Percentiles rank a stretch among this genome's conserved stretches.
These are phyloP conservation scores for Cladorhizidae sp. DNA, from an alignment of 37 sponge, comb jelly and placozoan genomes.

Conservation along the genomic window DNA sequence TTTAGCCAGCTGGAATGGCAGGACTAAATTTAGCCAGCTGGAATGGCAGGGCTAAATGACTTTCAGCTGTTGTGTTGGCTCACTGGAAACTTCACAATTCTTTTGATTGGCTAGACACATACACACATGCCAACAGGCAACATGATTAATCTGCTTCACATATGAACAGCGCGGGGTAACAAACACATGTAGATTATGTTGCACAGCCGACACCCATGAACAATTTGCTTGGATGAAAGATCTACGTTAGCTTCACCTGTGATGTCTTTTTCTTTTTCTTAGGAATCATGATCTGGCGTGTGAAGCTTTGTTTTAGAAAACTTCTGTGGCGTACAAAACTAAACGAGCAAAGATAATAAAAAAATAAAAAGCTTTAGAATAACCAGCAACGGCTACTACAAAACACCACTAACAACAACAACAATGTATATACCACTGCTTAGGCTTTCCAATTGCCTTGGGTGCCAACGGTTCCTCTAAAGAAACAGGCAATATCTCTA, in stretches of 20 bases:
- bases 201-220: too few species aligned
- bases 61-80: too few species aligned
- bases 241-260: not conserved
- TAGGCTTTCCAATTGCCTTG: not conserved
- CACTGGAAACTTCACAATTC: too few species aligned
- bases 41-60: too few species aligned
- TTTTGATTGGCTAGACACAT: too few species aligned
- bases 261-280: slow-evolving; percentile 14
- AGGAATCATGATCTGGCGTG: slow-evolving; percentile 13
- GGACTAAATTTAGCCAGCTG: too few species aligned
- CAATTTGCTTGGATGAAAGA: too few species aligned
- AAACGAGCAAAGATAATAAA: not conserved
- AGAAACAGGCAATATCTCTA: not conserved
- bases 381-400: not conserved
- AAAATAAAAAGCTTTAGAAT: not conserved
- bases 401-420: not conserved
- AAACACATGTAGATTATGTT: too few species aligned
- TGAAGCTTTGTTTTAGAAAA: slow-evolving; percentile 6
- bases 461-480: slow-evolving; percentile 17
- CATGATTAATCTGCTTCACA: too few species aligned
- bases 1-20: too few species aligned
- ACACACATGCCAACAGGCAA: too few species aligned
- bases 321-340: slow-evolving; percentile 12
- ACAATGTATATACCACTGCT: not conserved
- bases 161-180: too few species aligned